Base-by-base conservation (phyloP, 2,888 invertebrate genomes). In the Drosophila pseudotakahashii region DNA sequence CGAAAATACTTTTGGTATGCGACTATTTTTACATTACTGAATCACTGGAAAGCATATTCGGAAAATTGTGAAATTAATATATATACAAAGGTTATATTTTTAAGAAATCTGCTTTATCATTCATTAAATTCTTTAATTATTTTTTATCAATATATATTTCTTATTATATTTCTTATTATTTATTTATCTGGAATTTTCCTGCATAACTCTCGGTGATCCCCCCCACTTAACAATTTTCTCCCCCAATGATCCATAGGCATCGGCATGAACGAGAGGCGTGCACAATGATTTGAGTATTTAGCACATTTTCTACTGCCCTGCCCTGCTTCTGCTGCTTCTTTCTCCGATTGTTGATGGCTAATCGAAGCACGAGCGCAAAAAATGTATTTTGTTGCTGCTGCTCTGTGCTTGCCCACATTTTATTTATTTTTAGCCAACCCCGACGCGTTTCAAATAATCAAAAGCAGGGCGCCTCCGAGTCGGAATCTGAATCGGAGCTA, bases 341-440 rank as follows among this genome's bases (percentile, higher is more conserved):
- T 41, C 36, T 16, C 41, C n/a, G 48, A 63, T 68, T 69, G 53
- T 57, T 62, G 44, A 63, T 41, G 59, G 52, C 48, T 53, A 53
- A 59, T 70, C 59, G 62, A 60, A 74, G 69, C 80, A 80, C 78
- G 67, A 79, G 69, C 60, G 55, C 55, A 53, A 48, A 45, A 66
- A 54, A 54, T 62, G 50, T 63, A 32, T 42, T 50, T 58, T 48
- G 48, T 16, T 32, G 48, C 32, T 41, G 16, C 30, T 41, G 16
- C 30, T 41, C 36, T 9, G 45, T 13, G 16, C 58, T 80, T 67
- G 60, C 59, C 75, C 60, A 78, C 60, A 69, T 52, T 76, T 83
- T 59, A 63, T 77, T 70, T 83, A 83, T 78, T 75, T 81, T 81
- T 67, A 81, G 84, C 80, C 80, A 55, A 45, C 37, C 36, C 42